Evolutionary conservation across 2,797 vertebrate species (phyloP).

Genomic region (Falco rusticolus): DNA sequence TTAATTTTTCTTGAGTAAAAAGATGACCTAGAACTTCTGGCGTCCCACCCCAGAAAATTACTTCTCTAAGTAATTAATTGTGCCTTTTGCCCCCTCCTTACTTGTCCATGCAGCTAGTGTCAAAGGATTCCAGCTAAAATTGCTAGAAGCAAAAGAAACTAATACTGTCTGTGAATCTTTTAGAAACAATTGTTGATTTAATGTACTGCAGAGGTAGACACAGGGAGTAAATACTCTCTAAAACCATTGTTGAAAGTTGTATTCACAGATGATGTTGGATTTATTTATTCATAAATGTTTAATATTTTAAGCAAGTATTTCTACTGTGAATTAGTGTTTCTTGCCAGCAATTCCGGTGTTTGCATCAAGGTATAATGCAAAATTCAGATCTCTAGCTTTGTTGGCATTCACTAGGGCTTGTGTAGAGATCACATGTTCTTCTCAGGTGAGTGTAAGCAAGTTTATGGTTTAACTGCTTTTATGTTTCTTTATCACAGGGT

Average conservation of each 20-base stretch:
- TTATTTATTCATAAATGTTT: background rate
- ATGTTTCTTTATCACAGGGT: background rate
- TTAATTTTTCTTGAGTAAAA: background rate
- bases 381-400: background rate
- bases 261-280: background rate
- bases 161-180: background rate
- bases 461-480: background rate
- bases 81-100: background rate
- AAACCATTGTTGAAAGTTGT: background rate
- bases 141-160: background rate
- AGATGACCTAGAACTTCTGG: background rate
- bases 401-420: background rate
- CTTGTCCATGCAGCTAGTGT: background rate
- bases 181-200: background rate
- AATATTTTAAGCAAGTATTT: background rate
- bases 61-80: background rate
- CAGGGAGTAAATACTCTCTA: background rate
- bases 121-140: background rate
- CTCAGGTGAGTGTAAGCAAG: background rate
- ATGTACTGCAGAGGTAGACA: background rate
- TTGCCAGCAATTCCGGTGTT: background rate
- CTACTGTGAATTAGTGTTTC: background rate
- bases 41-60: background rate
- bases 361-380: background rate
- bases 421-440: background rate